Evolutionary conservation across 2,113 vertebrate genomes (phyloP).

Genomic region (Catharus bicknelli): DNA sequence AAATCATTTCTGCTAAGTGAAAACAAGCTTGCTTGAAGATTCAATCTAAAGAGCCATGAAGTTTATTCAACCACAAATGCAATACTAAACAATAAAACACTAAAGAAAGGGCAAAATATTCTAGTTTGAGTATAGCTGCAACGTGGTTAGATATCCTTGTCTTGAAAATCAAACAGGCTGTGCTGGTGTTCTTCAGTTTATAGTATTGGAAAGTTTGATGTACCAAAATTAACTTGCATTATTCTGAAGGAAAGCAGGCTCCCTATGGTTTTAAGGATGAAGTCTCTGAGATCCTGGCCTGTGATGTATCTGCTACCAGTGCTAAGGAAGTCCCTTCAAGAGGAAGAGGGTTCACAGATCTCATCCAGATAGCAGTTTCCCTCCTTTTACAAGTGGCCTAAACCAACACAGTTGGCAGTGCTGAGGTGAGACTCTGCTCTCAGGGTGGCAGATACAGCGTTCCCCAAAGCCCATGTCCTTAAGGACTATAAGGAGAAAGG

Average conservation of each 20-base stretch:
- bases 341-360: background rate
- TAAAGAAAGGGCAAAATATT: background rate
- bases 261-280: background rate
- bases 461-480: background rate
- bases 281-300: background rate
- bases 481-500: rapidly evolving
- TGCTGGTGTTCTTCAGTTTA: background rate
- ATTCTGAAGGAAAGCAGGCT: background rate
- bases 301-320: background rate
- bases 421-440: background rate
- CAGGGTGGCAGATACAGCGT: rapidly evolving
- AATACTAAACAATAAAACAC: background rate
- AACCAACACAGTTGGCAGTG: background rate
- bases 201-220: background rate
- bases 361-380: background rate
- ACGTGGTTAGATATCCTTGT: background rate
- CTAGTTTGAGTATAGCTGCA: background rate
- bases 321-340: background rate
- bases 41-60: background rate
- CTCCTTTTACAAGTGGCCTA: background rate
- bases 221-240: background rate
- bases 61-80: background rate
- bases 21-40: background rate
- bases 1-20: background rate
- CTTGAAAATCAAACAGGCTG: background rate